Base-by-base conservation (phyloP, 2,113 vertebrate species). In the Glaucomys volans region DNA sequence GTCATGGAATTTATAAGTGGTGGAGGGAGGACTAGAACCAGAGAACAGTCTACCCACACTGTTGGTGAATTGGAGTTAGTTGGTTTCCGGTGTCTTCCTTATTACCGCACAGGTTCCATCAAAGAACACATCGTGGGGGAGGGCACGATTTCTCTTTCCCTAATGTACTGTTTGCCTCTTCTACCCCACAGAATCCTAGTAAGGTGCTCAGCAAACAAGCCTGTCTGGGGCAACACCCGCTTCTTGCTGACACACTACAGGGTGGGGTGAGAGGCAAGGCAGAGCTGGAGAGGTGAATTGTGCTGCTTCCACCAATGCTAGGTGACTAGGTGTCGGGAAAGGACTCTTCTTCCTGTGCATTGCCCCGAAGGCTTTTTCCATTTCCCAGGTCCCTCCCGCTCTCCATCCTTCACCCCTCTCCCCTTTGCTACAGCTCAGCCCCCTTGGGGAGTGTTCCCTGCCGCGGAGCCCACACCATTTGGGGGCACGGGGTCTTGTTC, bases 361-460 rank as follows among this genome's bases (percentile, higher is more conserved):
- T 84, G 79, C 85, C 95, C 90, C 42, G 69, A 96, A 97, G 94
- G 71, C 92, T 72, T 95, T 97, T 97, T 97, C 90, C 95, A 77
- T 90, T 69, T 95, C 83, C 40, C 20, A 22, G 52, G 87, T 18
- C 66, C 81, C 72, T 94, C 28, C 66, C 32, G 8, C 57, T 95
- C 57, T 6, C 5, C 35, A 11, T n/a, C 22, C 47, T 88, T 91
- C 90, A 88, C 72, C 84, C 57, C 72, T 90, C 1, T 42, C 62
- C 62, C 67, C 80, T 54, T 12, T 5, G 22, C 96, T 89, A 80
- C 75, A 81, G 82, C 75, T 91, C 42, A 37, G 37, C 22, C 44
- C 88, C 94, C 86, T 32, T 0, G 5, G 93, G 90, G 83, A 84
- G 82, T 26, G 14, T 79, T 35, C 26, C 30, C 95, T 8, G 87